Base-by-base conservation (phyloP, 1,140 invertebrate species). In the Nylanderia fulva region DNA sequence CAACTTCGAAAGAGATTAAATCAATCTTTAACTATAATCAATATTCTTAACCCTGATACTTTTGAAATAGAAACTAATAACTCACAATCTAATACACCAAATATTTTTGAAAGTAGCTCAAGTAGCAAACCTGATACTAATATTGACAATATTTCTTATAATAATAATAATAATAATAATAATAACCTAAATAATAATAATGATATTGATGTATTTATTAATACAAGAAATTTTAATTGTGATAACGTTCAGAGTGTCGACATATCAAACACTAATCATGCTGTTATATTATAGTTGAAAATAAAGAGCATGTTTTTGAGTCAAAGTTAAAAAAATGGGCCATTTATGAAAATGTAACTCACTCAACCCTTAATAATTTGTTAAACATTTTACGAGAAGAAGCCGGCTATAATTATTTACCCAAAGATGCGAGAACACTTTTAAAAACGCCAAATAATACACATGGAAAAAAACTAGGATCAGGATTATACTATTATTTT, bases 121-220 rank as follows among this genome's bases (percentile, higher is more conserved):
- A n/a, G n/a, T n/a, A n/a, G n/a, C n/a, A n/a, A n/a, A n/a, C n/a
- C n/a, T n/a, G n/a, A n/a, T n/a, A n/a, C n/a, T n/a, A n/a, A n/a
- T n/a, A n/a, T n/a, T n/a, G n/a, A n/a, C n/a, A n/a, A n/a, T n/a
- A n/a, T n/a, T n/a, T n/a, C n/a, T n/a, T n/a, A n/a, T n/a, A n/a
- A n/a, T n/a, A n/a, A n/a, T n/a, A n/a, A 64, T 21, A 64, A 36
- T 64, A 33, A 64, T 64, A 63, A 63, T 63, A 36, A 64, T n/a
- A 64, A 9, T 39, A 39, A 64, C 6, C 18, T n/a, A n/a, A n/a
- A n/a, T n/a, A n/a, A n/a, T n/a, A n/a, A n/a, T n/a, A n/a, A 39
- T 64, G 61, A 64, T 33, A 21, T 39, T 39, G 33, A 21, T 39
- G 18, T 64, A 64, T 64, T 21, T 36, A 21, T 39, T 39, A 64